Conservation (phyloP, 2,888 invertebrate genomes). For the Cancer borealis region DNA sequence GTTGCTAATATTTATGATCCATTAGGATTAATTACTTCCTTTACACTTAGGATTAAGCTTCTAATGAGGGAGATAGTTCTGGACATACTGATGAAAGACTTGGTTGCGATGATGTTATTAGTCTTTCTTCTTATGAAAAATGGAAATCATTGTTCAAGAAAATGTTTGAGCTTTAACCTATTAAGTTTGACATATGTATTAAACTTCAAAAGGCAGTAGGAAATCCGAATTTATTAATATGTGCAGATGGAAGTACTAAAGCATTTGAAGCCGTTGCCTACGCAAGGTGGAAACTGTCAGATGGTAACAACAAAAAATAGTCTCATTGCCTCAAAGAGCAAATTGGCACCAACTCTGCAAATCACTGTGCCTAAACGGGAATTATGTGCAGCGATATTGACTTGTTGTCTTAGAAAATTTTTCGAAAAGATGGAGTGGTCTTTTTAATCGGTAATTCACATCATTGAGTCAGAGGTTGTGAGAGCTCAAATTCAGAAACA, state of each 20-base stretch:
- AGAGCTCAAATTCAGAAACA: background rate
- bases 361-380: conserved; percentile 30
- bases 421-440: background rate
- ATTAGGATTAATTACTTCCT: conserved; percentile 29
- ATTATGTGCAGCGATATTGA: conserved; percentile 50
- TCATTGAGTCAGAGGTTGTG: conserved; percentile 28
- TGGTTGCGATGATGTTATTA: conserved; percentile 42
- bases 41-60: background rate
- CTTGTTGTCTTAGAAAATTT: background rate
- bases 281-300: background rate
- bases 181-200: background rate
- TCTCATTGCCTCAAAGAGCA: conserved; percentile 37
- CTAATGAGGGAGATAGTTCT: conserved; percentile 33
- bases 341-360: conserved; percentile 41
- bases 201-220: conserved; percentile 5
- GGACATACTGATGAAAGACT: background rate
- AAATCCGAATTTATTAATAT: conserved; percentile 26
- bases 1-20: conserved; percentile 58
- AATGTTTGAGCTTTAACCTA: background rate
- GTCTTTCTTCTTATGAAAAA: background rate
- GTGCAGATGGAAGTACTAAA: conserved; percentile 1
- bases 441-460: background rate
- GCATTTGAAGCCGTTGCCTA: conserved; percentile 49
- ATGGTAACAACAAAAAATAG: too few relatives aligned
- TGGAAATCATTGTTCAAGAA: conserved; percentile 27